Base-by-base conservation (phyloP, 2,888 invertebrate species). In the Cephus pygmeus region DNA sequence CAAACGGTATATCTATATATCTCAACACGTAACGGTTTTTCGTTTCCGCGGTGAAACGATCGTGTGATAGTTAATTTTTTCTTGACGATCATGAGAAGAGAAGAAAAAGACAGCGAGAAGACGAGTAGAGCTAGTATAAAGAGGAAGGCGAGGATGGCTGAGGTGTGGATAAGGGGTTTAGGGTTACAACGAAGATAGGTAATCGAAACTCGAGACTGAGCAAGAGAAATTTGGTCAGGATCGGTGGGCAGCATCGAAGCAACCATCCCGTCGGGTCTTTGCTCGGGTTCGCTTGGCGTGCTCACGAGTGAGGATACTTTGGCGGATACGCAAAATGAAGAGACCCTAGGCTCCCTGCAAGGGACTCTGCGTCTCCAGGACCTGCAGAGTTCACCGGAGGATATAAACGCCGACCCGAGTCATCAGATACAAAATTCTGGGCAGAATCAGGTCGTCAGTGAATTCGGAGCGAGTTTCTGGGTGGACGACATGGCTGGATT, bases 401-500 rank as follows among this genome's bases (percentile, higher is more conserved):
- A 91, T 77, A 88, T 90, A 11, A 86, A 84, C 69, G 79, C 80
- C 34, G 89, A 89, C 73, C 88, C 89, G 76, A 79, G 76, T 36
- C 89, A 89, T 34, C 90, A 90, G 75, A 83, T 89, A 34, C 87
- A 87, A 36, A 89, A 87, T 81, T 83, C 86, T 40, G 87, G 87
- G 31, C 90, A 90, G 79, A 84, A 84, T 40, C 91, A 90, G 82
- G 88, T 89, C 69, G 88, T 89, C 69, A 88, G 90, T 71, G 91
- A 91, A 77, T 90, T 91, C 84, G 93, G 93, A 85, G 92, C 89
- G 76, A 92, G 92, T 83, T 94, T 93, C 86, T 95, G 95, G 95
- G 93, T 94, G 87, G 96, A 96, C 92, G 97, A 97, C 91, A 96
- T 97, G 94, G 96, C 96, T 77, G 96, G 96, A 69, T 97, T 97